These are phyloP conservation scores for Plemyria rubiginata DNA, from an alignment of 2,888 invertebrate genomes.

Conservation along the genomic window DNA sequence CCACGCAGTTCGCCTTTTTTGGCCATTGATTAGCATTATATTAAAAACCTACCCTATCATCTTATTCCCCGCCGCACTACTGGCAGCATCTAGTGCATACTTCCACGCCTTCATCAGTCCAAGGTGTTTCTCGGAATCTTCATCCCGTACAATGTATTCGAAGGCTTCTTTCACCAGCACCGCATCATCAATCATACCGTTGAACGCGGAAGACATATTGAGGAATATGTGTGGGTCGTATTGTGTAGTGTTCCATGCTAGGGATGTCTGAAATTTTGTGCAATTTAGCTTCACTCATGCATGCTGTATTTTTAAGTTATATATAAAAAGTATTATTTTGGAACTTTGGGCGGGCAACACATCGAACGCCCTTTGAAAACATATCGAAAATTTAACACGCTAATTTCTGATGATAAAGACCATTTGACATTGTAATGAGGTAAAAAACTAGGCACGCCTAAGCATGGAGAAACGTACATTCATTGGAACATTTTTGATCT, in stretches of 20 bases:
- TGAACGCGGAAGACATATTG: conserved; percentile 66
- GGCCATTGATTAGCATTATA: background rate
- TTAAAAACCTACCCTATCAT: conserved; percentile 55
- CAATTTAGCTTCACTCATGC: background rate
- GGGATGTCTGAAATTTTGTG: conserved; percentile 49
- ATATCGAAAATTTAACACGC: too few species aligned
- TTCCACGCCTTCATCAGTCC: conserved; percentile 58
- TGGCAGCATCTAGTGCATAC: conserved; percentile 55
- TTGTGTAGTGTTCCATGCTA: conserved; percentile 59
- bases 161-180: conserved; percentile 51
- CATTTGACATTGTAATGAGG: too few species aligned
- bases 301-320: too few species aligned
- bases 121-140: conserved; percentile 38
- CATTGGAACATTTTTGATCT: conserved; percentile 48
- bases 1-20: too few species aligned
- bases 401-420: too few species aligned
- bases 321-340: too few species aligned
- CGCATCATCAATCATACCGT: conserved; percentile 60
- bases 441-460: too few species aligned
- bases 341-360: too few species aligned
- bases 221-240: conserved; percentile 66
- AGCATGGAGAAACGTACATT: conserved; percentile 55
- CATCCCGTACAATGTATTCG: conserved; percentile 49
- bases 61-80: conserved; percentile 50
- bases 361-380: too few species aligned